These are phyloP conservation scores for Paracanthobrama guichenoti DNA, from an alignment of 2,113 vertebrate species.

Conservation along the genomic window DNA sequence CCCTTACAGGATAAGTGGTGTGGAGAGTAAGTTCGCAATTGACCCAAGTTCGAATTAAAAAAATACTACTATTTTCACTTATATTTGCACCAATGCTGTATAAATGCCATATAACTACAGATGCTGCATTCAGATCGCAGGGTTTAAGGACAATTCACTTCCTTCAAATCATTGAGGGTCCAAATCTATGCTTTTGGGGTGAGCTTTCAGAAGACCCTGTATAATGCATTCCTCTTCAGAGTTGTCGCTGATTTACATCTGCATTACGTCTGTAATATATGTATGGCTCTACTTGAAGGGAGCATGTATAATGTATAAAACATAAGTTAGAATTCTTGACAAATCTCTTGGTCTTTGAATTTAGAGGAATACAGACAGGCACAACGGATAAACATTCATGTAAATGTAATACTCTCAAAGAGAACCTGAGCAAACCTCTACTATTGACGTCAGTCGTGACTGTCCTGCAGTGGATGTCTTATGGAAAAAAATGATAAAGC, in stretches of 20 bases:
- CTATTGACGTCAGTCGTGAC: slow-evolving; percentile 3
- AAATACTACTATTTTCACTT: no score
- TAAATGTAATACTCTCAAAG: slow-evolving; percentile 51
- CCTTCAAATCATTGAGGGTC: not conserved
- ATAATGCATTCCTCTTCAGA: slow-evolving; percentile 10
- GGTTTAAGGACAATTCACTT: not conserved
- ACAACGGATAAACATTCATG: slow-evolving; percentile 61
- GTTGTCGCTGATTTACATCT: slow-evolving; percentile 46
- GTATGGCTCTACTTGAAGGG: slow-evolving; percentile 44
- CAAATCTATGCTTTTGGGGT: not conserved
- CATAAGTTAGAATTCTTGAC: slow-evolving; percentile 59
- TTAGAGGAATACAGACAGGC: slow-evolving; percentile 54
- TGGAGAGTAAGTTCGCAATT: no score
- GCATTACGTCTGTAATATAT: slow-evolving; percentile 60
- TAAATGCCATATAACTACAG: not conserved
- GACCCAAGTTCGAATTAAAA: no score
- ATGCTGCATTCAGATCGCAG: not conserved
- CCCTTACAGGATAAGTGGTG: no score
- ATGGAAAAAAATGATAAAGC: not conserved
- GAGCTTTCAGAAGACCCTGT: slow-evolving; percentile 35
- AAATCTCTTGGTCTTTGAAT: slow-evolving; percentile 59
- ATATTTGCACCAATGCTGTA: no score
- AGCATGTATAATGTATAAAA: slow-evolving; percentile 62
- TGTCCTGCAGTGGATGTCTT: not conserved
- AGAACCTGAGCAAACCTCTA: slow-evolving; percentile 23